Conservation (phyloP, 2,888 invertebrate genomes). For the Epistrophe eligans region DNA sequence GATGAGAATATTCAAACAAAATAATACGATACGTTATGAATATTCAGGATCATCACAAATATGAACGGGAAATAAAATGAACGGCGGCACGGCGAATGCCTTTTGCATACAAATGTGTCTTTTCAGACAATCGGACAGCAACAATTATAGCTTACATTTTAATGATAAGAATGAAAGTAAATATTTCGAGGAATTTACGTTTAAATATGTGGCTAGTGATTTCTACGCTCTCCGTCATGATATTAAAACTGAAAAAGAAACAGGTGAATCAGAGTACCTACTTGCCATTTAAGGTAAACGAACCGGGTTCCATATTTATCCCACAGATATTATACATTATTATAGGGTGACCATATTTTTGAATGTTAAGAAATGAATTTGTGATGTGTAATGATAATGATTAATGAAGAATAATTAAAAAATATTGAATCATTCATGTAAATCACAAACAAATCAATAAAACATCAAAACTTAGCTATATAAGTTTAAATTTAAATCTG, state of each 20-base stretch:
- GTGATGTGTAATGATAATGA: no score
- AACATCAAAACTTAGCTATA: no score
- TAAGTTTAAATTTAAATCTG: no score
- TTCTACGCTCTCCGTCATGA: conserved; percentile 18
- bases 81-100: conserved; percentile 7
- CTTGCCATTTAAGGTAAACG: conserved; percentile 57
- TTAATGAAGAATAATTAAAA: no score
- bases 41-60: conserved; percentile 52
- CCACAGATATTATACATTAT: not conserved
- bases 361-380: no score
- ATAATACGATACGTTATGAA: conserved; percentile 43
- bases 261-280: conserved; percentile 55
- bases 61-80: conserved; percentile 62
- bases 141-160: conserved; percentile 31
- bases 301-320: conserved; percentile 50
- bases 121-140: conserved; percentile 11
- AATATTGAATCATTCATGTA: no score
- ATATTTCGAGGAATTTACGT: conserved; percentile 60
- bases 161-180: conserved; percentile 73
- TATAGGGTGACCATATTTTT: not conserved
- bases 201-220: conserved; percentile 48
- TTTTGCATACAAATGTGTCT: conserved; percentile 55
- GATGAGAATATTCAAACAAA: conserved; percentile 49
- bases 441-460: no score
- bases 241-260: conserved; percentile 45